Evolutionary conservation across 2,888 invertebrate species (phyloP), one percentile per base, ranked within the genome.

Genomic region (Leptogaster cylindrica): DNA sequence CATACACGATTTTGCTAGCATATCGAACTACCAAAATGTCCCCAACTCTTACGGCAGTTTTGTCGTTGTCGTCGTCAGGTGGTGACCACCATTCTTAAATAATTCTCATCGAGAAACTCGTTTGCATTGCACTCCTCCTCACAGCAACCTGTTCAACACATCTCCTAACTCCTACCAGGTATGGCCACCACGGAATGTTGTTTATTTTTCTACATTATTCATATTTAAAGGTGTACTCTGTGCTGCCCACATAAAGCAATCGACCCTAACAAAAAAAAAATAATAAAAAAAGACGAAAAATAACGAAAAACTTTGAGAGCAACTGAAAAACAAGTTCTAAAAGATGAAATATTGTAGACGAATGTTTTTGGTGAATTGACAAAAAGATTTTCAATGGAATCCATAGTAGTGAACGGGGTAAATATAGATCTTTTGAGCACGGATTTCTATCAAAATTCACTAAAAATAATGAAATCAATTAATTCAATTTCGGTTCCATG

Each of bases 301-400:
- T 36, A 55, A 10, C 27, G 50, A 20, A 28, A 8, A 23, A 23
- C 36, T 12, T 23, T 12, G 36, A 36, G 25, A 25, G 25, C 12
- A 48, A 12, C 20, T 48, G 48, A 48, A n/a, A n/a, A 55, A 55
- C 55, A 33, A 39, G 55, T 55, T 55, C 55, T 55, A 55, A 36
- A 55, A 36, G 55, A 23, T 36, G 55, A 55, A 55, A 39, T 55
- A 36, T 55, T 23, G 36, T 55, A 55, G 55, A 36, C 31, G 39
- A 55, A 23, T 55, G 55, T 36, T 36, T 55, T 55, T 33, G 36
- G 55, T 39, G 39, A 55, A 55, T 55, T 39, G 55, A 39, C 55
- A 1, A 41, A 14, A n/a, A n/a, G n/a, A n/a, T n/a, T n/a, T n/a
- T n/a, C n/a, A n/a, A n/a, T n/a, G n/a, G n/a, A n/a, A n/a, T n/a